These are phyloP conservation scores for Rhinoraja longicauda DNA, from an alignment of 2,797 vertebrate species.

Conservation along the genomic window DNA sequence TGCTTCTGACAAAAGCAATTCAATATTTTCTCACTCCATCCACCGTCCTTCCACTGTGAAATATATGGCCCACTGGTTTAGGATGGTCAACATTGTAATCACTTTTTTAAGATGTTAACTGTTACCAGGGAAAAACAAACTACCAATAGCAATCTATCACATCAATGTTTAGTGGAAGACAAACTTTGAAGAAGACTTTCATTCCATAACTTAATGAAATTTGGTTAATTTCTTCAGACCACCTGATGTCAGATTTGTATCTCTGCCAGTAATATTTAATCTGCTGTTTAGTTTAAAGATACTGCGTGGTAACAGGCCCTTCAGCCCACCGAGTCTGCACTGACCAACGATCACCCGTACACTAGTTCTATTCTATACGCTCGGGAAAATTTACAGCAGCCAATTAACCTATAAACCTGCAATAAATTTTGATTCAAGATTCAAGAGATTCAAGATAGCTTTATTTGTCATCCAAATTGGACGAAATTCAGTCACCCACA, in stretches of 20 bases:
- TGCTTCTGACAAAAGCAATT: neutral
- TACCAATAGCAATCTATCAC: neutral
- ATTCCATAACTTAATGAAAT: neutral
- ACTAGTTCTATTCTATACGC: too few species aligned
- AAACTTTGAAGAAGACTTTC: neutral
- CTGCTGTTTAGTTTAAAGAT: neutral
- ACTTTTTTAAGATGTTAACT: neutral
- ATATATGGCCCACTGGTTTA: neutral
- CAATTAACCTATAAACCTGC: too few species aligned
- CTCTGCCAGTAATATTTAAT: neutral
- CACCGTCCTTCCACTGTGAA: neutral
- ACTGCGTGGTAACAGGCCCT: too few species aligned
- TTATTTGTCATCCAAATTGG: too few species aligned
- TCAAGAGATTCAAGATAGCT: too few species aligned
- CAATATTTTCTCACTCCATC: neutral
- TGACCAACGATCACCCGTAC: too few species aligned
- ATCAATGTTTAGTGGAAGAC: neutral
- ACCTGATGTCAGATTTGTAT: neutral
- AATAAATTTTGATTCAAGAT: too few species aligned
- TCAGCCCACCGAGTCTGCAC: too few species aligned
- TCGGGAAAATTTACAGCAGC: too few species aligned
- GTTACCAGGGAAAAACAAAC: neutral
- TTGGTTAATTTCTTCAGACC: neutral
- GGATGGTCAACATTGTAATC: neutral
- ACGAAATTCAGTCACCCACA: too few species aligned